These are phyloP conservation scores for Chrysolina haemoptera DNA, from an alignment of 2,888 invertebrate species.

Conservation along the genomic window DNA sequence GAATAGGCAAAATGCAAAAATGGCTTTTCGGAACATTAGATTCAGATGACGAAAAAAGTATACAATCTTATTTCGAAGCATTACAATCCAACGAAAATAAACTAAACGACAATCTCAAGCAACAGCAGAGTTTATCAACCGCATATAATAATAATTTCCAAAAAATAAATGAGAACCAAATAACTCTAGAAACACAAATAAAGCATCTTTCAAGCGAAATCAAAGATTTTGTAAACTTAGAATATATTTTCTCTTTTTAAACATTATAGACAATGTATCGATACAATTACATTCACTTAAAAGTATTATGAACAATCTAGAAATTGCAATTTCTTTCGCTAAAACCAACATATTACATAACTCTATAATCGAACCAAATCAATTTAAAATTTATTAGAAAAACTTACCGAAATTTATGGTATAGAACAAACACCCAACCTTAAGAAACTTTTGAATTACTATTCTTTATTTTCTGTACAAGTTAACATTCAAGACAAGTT, in stretches of 20 bases:
- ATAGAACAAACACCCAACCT: not conserved
- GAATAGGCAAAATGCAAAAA: conserved; percentile 21
- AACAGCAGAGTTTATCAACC: conserved; percentile 16
- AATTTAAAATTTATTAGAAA: not conserved
- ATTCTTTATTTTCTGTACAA: too few relatives aligned
- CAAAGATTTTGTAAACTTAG: conserved; percentile 2
- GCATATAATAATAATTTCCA: conserved; percentile 25
- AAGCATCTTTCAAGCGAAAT: conserved; percentile 13
- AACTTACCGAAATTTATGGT: not conserved
- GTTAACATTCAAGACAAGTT: too few relatives aligned
- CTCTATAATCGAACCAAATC: conserved; percentile 18
- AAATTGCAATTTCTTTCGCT: too few relatives aligned
- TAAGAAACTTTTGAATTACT: too few relatives aligned
- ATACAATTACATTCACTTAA: conserved; percentile 11
- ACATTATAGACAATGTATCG: conserved; percentile 9
- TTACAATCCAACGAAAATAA: conserved; percentile 15
- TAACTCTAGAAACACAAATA: conserved; percentile 17
- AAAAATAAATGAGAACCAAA: not conserved
- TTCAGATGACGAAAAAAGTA: conserved; percentile 5
- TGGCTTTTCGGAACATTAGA: conserved; percentile 21
- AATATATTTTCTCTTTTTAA: not conserved
- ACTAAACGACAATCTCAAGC: conserved; percentile 1
- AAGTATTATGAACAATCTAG: not conserved
- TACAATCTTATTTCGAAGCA: not conserved
- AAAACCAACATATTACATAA: too few relatives aligned